Base-by-base conservation (phyloP, 1,140 invertebrate genomes). In the Bombus consobrinus region DNA sequence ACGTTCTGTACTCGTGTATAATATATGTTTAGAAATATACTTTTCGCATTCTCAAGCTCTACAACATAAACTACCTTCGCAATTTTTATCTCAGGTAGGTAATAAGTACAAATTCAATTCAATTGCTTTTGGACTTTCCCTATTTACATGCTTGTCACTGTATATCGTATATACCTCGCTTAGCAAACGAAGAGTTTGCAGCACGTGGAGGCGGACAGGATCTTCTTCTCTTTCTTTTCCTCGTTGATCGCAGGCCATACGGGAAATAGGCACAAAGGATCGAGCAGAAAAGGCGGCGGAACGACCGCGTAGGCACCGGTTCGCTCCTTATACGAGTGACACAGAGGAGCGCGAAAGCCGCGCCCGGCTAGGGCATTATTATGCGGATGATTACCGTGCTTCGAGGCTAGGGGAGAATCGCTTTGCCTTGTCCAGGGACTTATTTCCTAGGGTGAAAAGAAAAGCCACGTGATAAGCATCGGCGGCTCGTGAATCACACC, bases 151-250 rank as follows among this genome's bases (percentile, higher is more conserved):
- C 59, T 18, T 62, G 37, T 34, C 73, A 69, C 72, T 13, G 74
- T n/a, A 18, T 57, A 57, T 74, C 37, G 78, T 32, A 32, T 66
- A 15, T 34, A 15, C n/a, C 32, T 22, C 3, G 3, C 53, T 74
- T 28, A 68, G 72, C 39, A n/a, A 80, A 69, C 64, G 69, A 79
- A 43, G 72, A 68, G 76, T 41, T 64, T 62, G 83, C 34, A 59
- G 43, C 78, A 86, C 84, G 92, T 87, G 92, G 92, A 92, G 92
- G 92, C 91, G 92, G 92, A 92, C 92, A 89, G 87, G 89, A 92
- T 93, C 87, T 72, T 87, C 84, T 87, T 80, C 43, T 53, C 39
- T 82, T 59, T 69, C 41, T 64, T 88, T 83, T 34, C n/a, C 64
- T 71, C 59, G 43, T 72, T 25, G 18, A 43, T 47, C 34, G 9